phyloP scores from a whole-genome alignment of 2,888 invertebrate species.

The Volucella inflata region DNA sequence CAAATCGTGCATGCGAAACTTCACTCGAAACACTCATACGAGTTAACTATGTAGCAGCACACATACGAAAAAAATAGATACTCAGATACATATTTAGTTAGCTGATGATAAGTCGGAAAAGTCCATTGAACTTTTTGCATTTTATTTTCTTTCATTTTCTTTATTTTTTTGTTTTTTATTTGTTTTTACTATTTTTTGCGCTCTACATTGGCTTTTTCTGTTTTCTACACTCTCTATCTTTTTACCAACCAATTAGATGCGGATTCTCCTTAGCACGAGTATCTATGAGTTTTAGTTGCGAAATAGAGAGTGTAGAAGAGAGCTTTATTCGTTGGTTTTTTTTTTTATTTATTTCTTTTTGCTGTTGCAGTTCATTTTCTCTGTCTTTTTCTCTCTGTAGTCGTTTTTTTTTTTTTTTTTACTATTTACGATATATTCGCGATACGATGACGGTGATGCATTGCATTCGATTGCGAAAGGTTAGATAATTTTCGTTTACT shows the following conservation, averaged over 20 bases:
- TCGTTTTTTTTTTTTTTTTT: no score
- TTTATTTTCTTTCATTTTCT: conserved; percentile 23
- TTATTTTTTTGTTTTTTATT: conserved; percentile 10
- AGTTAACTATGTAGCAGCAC: not conserved
- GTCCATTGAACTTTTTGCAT: conserved; percentile 75
- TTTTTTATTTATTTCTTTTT: no score
- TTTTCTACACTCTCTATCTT: conserved; percentile 18
- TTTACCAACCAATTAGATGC: no score
- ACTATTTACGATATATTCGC: no score
- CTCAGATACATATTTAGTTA: conserved; percentile 17
- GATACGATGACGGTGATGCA: no score
- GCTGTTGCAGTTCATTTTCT: no score
- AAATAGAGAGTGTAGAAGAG: no score
- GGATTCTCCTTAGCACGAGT: no score
- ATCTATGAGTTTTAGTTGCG: no score
- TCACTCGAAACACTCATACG: not conserved
- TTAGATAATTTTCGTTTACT: no score
- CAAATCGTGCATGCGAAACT: conserved; percentile 45
- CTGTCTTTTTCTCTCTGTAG: no score
- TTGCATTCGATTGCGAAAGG: no score
- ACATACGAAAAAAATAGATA: not conserved
- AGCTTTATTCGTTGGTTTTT: not conserved
- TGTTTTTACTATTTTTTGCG: conserved; percentile 50
- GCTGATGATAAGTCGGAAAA: conserved; percentile 67
- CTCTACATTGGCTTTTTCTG: conserved; percentile 1